Base-by-base conservation (phyloP, 2,113 vertebrate species). In the Otis tarda region DNA sequence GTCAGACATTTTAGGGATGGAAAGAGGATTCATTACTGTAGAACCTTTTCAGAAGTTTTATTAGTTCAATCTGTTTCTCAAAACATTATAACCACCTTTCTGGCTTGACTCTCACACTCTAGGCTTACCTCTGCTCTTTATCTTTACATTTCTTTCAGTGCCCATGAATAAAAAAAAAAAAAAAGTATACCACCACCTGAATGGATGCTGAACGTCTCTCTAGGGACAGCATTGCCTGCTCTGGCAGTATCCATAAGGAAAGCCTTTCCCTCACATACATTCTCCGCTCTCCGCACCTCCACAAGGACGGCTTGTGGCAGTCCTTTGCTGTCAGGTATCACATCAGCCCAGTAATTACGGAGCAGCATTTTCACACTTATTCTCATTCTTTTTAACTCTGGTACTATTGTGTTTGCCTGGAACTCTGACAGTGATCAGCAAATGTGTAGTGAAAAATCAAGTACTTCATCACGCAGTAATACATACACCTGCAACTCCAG, bases 211-310 rank as follows among this genome's bases (percentile, higher is more conserved):
- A 73, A 1, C 21, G 17, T 45, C 31, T 90, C 80, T 65, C 45
- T 4, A 49, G 41, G 31, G 80, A 70, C 30, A 69, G 30, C 12
- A 35, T 1, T 47, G 18, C 39, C 67, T 45, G 28, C 67, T 92
- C 57, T 56, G 23, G 83, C 30, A 90, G 60, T 85, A 53, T 49
- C 59, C 45, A 49, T 41, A n/a, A 69, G 65, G 55, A 82, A 76
- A 56, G 41, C 57, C 49, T 49, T 76, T 83, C 12, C 33, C 9
- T 45, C 59, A 19, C 19, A 45, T 9, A n/a, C 25, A 55, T 30
- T 13, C n/a, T 30, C 15, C 68, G 21, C 53, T 59, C 64, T 78
- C 0, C 0, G 2, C 41, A 55, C 2, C 7, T 16, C 25, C 6
- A 33, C 33, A 69, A 73, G 7, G 25, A 56, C 49, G 71, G 53